phyloP scores from a whole-genome alignment of 2,888 invertebrate species.

The Catocala sponsa region DNA sequence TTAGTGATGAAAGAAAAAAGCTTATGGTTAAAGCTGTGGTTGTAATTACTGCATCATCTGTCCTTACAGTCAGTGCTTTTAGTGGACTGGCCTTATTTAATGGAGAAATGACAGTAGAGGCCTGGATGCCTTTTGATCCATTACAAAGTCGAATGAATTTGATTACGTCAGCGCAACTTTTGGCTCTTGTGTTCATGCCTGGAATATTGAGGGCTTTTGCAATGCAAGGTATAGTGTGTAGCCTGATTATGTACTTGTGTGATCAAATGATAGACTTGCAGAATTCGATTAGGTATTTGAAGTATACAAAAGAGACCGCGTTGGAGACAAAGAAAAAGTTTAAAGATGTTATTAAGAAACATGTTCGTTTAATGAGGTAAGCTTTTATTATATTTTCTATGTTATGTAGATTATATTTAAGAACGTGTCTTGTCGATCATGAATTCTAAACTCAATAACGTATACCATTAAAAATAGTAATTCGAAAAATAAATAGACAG shows the following conservation, averaged over 20 bases:
- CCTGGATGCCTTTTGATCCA: conserved; percentile 78
- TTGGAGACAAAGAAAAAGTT: conserved; percentile 56
- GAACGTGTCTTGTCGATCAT: neutral
- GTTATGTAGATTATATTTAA: neutral
- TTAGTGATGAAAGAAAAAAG: conserved; percentile 58
- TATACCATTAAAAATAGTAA: too few relatives aligned
- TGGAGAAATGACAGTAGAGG: conserved; percentile 68
- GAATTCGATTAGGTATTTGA: conserved; percentile 55
- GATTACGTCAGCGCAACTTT: conserved; percentile 60
- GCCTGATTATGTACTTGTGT: conserved; percentile 74
- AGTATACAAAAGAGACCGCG: conserved; percentile 57
- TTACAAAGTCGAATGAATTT: conserved; percentile 60
- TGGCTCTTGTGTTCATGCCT: conserved; percentile 61
- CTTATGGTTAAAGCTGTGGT: conserved; percentile 64
- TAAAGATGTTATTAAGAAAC: conserved; percentile 68
- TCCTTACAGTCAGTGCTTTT: conserved; percentile 56
- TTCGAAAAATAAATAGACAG: too few relatives aligned
- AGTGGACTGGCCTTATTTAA: conserved; percentile 58
- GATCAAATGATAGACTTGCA: conserved; percentile 74
- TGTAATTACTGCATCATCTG: conserved; percentile 52
- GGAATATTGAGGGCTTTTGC: conserved; percentile 66
- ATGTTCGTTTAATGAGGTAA: conserved; percentile 74
- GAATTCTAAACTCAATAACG: too few relatives aligned
- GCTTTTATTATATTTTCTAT: neutral
- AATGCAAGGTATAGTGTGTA: conserved; percentile 75